Evolutionary conservation across 2,888 invertebrate species (phyloP).

Genomic region (Pollenia amentaria): DNA sequence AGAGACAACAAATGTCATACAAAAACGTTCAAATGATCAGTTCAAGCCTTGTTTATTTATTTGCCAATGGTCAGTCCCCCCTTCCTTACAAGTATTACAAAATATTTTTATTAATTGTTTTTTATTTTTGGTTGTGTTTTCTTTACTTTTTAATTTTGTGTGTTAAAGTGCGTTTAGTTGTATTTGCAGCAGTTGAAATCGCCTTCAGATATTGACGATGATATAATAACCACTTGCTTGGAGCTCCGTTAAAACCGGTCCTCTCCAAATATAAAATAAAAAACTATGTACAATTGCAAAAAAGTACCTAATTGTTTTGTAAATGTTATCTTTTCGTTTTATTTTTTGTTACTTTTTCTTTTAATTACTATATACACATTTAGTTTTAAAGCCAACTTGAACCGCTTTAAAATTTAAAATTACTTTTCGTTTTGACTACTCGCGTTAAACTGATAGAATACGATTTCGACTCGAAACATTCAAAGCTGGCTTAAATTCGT

Average conservation of each 20-base stretch:
- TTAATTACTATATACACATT: conserved; percentile 33
- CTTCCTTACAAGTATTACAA: conserved; percentile 30
- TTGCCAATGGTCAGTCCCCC: conserved; percentile 38
- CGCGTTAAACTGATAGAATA: conserved; percentile 64
- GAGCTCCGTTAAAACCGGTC: conserved; percentile 74
- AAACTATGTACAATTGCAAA: conserved; percentile 46
- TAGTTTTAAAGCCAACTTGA: conserved; percentile 4
- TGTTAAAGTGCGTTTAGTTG: conserved; percentile 56
- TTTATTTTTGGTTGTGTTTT: conserved; percentile 35
- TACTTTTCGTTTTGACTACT: conserved; percentile 55
- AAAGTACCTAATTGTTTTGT: conserved; percentile 45
- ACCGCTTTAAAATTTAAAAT: conserved; percentile 38
- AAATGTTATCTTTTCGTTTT: conserved; percentile 57
- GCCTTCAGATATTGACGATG: conserved; percentile 49
- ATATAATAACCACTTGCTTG: conserved; percentile 66
- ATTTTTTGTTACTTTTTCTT: not conserved
- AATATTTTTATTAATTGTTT: conserved; percentile 24
- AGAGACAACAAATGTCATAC: not conserved
- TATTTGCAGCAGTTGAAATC: conserved; percentile 33
- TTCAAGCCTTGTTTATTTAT: conserved; percentile 33
- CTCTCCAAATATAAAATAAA: conserved; percentile 15
- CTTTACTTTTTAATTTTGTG: conserved; percentile 20
- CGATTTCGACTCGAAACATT: conserved; percentile 40
- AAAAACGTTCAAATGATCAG: conserved; percentile 15
- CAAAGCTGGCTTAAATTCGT: conserved; percentile 49